Base-by-base conservation (phyloP, 2,113 vertebrate species). In the Engystomops pustulosus region DNA sequence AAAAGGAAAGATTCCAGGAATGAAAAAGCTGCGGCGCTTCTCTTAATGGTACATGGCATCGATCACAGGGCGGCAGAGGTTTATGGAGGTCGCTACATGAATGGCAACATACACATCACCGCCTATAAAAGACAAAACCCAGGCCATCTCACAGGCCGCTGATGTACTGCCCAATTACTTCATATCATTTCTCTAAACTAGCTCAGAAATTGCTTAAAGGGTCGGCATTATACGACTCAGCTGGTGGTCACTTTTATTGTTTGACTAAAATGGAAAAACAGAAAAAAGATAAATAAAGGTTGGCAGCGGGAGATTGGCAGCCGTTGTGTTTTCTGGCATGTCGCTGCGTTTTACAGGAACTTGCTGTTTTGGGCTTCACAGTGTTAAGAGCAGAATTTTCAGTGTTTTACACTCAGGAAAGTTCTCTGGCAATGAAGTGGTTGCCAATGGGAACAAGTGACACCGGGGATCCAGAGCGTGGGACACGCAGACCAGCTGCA, bases 401-500 rank as follows among this genome's bases (percentile, higher is more conserved):
- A 58, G 3, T 36, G 32, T 23, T 82, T 55, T 79, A 53, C 53
- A 7, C 15, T 47, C 53, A 49, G 27, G 44, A 36, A 77, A 68
- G 82, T 84, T 67, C 83, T 32, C 70, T 85, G 75, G 83, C 74
- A 79, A 41, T 38, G 65, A 85, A 78, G 67, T 67, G 34, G 83
- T 85, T 85, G 75, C 83, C 75, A 85, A 47, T 85, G 83, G 83
- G 83, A 85, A 85, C 83, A 79, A 79, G 47, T 45, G 62, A 85
- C 62, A 79, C 74, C 49, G 79, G 74, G 62, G 45, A 84, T 85
- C 65, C 47, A 70, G 83, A 85, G 83, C 75, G 83, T 85, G 83
- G 83, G 83, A 85, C 74, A 55, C 74, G 60, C 62, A 85, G 83
- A 55, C 83, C 83, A 70, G 83, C 49, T 85, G 75, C 74, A 85